Conservation (phyloP, 2,113 vertebrate genomes). For the Sorex fumeus region DNA sequence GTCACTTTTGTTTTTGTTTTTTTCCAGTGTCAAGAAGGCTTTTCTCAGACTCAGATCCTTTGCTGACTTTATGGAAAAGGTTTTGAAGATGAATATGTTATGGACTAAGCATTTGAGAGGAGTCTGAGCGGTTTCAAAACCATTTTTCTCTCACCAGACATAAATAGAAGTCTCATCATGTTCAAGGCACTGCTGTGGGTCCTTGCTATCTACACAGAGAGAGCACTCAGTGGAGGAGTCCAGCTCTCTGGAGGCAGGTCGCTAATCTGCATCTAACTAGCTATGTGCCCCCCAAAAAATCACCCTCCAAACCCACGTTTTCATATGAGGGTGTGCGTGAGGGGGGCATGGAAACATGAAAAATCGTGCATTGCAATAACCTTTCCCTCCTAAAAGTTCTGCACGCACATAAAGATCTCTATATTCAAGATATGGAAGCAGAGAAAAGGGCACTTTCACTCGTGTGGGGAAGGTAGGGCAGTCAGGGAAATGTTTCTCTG, state of each 20-base stretch:
- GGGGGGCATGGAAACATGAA: background rate
- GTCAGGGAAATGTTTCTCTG: conserved; percentile 7
- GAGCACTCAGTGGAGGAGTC: background rate
- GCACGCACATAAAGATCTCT: background rate
- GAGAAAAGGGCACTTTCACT: background rate
- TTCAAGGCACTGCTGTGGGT: background rate
- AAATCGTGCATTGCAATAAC: conserved; percentile 18
- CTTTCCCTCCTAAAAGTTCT: conserved; percentile 21
- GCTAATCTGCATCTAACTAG: background rate
- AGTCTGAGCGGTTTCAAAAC: background rate
- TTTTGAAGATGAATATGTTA: conserved; percentile 15
- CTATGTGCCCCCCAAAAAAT: background rate
- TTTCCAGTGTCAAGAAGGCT: background rate
- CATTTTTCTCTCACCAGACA: background rate
- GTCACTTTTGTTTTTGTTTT: background rate
- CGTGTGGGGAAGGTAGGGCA: background rate
- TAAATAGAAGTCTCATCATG: background rate
- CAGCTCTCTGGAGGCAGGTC: background rate
- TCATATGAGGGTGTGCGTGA: background rate
- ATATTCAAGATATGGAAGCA: background rate
- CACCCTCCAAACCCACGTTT: background rate
- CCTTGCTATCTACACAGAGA: background rate
- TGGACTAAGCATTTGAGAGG: background rate
- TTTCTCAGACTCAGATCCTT: background rate
- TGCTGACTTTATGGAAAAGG: background rate